Percentiles rank a stretch among this genome's conserved stretches.
Conservation (phyloP, 2,888 invertebrate genomes). For the Poecilus cupreus region DNA sequence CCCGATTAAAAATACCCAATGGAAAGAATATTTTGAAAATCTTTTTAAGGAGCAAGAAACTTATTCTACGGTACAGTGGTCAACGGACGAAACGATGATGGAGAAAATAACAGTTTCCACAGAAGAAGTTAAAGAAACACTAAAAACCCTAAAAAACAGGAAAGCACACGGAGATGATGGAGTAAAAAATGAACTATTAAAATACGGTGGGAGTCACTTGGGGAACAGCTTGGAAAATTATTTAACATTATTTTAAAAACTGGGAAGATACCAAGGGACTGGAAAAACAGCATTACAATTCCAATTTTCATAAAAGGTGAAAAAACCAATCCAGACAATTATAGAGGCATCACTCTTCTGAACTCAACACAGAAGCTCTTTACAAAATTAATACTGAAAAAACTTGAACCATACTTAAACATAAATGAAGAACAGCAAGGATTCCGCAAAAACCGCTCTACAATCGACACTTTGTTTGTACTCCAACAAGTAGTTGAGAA, state of each 20-base stretch:
- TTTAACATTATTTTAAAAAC: constrained; percentile 59
- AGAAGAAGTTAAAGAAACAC: neutral
- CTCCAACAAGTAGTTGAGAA: constrained; percentile 55
- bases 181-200: constrained; percentile 55
- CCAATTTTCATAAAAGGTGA: constrained; percentile 59
- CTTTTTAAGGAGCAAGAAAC: neutral
- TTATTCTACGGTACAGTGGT: no score
- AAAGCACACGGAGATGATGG: constrained; percentile 53
- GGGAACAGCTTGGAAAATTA: constrained; percentile 48
- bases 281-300: constrained; percentile 53
- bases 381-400: constrained; percentile 48
- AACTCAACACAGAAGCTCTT: constrained; percentile 55
- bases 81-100: no score
- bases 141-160: constrained; percentile 54
- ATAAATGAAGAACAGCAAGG: constrained; percentile 57
- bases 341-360: constrained; percentile 60
- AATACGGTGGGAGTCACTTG: constrained; percentile 54
- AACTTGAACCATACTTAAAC: constrained; percentile 16
- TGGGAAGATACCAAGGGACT: constrained; percentile 54
- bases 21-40: constrained; percentile 50
- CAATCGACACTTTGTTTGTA: constrained; percentile 53
- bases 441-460: constrained; percentile 54
- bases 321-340: constrained; percentile 59
- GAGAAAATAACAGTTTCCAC: neutral
- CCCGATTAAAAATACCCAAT: neutral